Evolutionary conservation across 1,140 invertebrate species (phyloP), one percentile per base, ranked within the genome.

Genomic region (Drosophila willistoni): DNA sequence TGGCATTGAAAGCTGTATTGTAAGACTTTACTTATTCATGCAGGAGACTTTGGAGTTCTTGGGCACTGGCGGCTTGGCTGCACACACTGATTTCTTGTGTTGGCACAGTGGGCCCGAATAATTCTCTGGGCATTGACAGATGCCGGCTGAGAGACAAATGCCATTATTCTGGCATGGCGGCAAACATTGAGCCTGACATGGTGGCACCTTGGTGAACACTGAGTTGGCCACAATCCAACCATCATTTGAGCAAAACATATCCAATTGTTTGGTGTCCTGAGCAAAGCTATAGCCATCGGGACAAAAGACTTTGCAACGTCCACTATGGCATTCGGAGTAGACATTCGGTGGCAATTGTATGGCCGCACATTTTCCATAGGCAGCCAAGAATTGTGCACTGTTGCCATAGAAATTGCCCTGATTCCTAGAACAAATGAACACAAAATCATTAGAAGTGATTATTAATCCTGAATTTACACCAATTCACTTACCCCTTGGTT

Each of bases 91-190:
- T 64, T 94, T 94, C 86, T 96, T 95, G 75, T 94, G 94, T 87
- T 97, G 95, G 85, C 97, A 98, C 56, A 95, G 93, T 1, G 94
- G 94, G 14, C 97, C 97, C 25, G 93, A 94, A 90, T 94, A 97
- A 79, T 95, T 95, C 19, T 94, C 93, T 0, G 95, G 93, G 79
- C 97, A 98, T 9, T 95, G 90, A 79, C 96, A 97, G 1, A 93
- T 92, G 90, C 96, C 95, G 0, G 95, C 95, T 1, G 93, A 93
- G 1, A 95, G 81, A 81, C 97, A 98, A 13, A 96, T 95, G 0
- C 97, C 97, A 57, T 94, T 95, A 92, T 98, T 97, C 81, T 95
- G 93, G 90, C 97, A 98, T 1, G 93, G 92, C 0, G 95, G 95
- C 13, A 94, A 80, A 87, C 97, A 98, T 71, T 93, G 93, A 94